Base-by-base conservation (phyloP, 2,888 invertebrate genomes). In the Cacoxenus indagator region DNA sequence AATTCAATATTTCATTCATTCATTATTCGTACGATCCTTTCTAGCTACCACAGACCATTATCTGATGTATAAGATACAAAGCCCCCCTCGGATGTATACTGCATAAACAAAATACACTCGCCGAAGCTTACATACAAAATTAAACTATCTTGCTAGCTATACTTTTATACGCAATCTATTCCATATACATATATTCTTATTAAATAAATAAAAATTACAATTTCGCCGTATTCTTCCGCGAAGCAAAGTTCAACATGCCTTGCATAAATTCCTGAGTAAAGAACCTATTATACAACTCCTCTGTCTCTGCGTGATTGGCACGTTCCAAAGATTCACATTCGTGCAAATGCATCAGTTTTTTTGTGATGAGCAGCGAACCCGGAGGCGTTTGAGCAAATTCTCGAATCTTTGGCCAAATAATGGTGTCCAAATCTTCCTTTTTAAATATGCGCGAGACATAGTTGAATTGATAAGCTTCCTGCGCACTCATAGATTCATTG, bases 401-500 rank as follows among this genome's bases (percentile, higher is more conserved):
- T 29, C 87, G 89, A 76, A 91, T 90, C 84, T 89, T 90, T 72
- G 89, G 88, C 90, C 91, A 92, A 37, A 92, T 90, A 82, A 91
- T 89, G 78, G 85, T 88, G 64, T 92, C 88, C 65, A 94, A 86
- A 64, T 92, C 89, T 24, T 90, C 88, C 46, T 90, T 88, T 70
- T 93, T 93, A 76, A 94, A 93, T 14, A 98, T 89, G 83, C 93
- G 91, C 11, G 95, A 93, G 0, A 98, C 92, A 67, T 98, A 92
- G 27, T 95, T 94, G 82, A 91, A 91, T 51, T 92, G 89, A 62
- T 91, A 89, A 0, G 98, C 98, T 89, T 97, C 96, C 66, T 89
- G 81, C 0, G 96, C 95, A 27, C 91, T 90, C 84, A 98, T 89
- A 88, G 93, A 95, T 77, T 94, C 90, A 79, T 93, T 94, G 74